These are phyloP conservation scores for Amiota mariae DNA, from an alignment of 2,888 invertebrate species.

Conservation along the genomic window DNA sequence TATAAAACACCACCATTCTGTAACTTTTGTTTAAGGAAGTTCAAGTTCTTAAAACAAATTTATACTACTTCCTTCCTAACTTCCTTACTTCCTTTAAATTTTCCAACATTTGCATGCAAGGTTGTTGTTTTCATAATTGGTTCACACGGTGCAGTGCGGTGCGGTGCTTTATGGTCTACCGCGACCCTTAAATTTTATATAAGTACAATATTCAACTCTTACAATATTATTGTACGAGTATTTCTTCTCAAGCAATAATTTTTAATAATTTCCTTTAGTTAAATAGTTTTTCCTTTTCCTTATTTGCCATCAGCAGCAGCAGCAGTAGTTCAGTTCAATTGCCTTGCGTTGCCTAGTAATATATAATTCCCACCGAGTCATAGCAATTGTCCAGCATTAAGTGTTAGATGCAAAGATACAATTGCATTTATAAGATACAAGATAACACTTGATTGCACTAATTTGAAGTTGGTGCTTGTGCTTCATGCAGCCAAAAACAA, in stretches of 20 bases:
- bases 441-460: conserved; percentile 68
- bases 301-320: conserved; percentile 37
- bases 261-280: conserved; percentile 70
- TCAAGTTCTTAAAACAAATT: background rate
- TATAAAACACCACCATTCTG: conserved; percentile 38
- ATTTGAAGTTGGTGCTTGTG: conserved; percentile 53
- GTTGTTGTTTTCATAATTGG: conserved; percentile 41
- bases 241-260: conserved; percentile 55
- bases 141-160: conserved; percentile 58
- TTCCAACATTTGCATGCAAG: conserved; percentile 37
- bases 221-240: too few relatives aligned
- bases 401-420: conserved; percentile 64
- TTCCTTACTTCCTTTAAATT: background rate
- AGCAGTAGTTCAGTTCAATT: background rate
- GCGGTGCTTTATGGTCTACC: conserved; percentile 22
- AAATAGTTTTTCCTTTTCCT: conserved; percentile 63
- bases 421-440: conserved; percentile 58
- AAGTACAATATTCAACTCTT: conserved; percentile 29
- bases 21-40: conserved; percentile 7
- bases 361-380: conserved; percentile 59
- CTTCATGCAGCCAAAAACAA: conserved; percentile 19
- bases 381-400: conserved; percentile 48
- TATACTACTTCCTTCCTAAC: background rate
- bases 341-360: conserved; percentile 37
- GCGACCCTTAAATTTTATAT: too few relatives aligned